Evolutionary conservation across 2,113 vertebrate species (phyloP), one percentile per base, ranked within the genome.

Genomic region (Taxidea taxus): DNA sequence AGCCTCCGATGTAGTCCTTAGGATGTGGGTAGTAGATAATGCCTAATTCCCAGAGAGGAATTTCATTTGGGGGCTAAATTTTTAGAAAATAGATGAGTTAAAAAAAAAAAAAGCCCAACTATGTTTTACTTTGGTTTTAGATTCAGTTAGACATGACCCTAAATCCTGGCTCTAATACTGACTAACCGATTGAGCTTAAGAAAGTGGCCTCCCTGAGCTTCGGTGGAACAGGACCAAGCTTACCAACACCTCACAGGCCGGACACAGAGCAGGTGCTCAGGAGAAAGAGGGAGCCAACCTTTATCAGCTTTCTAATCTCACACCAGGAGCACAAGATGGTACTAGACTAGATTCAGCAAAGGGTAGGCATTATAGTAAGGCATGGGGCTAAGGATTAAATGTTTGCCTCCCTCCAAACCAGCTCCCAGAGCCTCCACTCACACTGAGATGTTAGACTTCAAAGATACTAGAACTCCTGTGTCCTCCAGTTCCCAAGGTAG

Each of bases 61-160:
- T 88, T 96, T 94, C 90, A 70, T 75, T 89, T 89, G 15, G 75
- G 25, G 29, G 42, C 37, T 90, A 90, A 85, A 85, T 54, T 94
- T 91, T 93, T 81, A 80, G 60, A 87, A 94, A 66, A 93, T 31
- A 58, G 51, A 94, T 80, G 4, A 91, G 72, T 47, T 81, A 4
- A 7, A 16, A 62, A 39, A 12, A 21, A 37, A 31, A n/a, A 64
- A n/a, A 68, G 60, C 12, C 51, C 83, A 80, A 75, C 78, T 39
- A 37, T 29, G 7, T 82, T 72, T 93, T 91, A 78, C 23, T 88
- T 81, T 92, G 12, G 51, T 88, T 94, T 90, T 80, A 68, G 25
- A 75, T 31, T 96, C 42, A 27, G 12, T 91, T 42, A 66, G 11
- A 91, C 16, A 4, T 49, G 56, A 90, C 42, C n/a, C 94, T 95